A percentile compares a stretch with the other conserved stretches of the same genome.
These are phyloP conservation scores for Tenodera sinensis DNA, from an alignment of 2,888 invertebrate genomes.

Conservation along the genomic window DNA sequence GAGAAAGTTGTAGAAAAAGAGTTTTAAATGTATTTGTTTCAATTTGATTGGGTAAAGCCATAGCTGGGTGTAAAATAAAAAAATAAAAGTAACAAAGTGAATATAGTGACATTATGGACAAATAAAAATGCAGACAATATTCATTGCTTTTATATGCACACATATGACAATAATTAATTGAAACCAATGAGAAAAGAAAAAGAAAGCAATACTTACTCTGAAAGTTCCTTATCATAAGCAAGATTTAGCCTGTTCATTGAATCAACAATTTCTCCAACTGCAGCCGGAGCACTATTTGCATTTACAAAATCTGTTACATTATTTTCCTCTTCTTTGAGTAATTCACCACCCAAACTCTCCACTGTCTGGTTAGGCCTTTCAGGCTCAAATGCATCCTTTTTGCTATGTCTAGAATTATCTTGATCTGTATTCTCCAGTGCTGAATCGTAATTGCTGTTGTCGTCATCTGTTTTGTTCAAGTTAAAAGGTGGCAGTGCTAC, in stretches of 20 bases:
- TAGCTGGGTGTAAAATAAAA: too few species aligned
- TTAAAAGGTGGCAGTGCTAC: conserved; percentile 4
- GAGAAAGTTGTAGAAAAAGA: too few species aligned
- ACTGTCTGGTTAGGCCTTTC: neutral
- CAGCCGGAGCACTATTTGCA: conserved; percentile 19
- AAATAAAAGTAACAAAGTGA: too few species aligned
- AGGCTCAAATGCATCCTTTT: neutral
- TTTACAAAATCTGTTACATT: conserved; percentile 5
- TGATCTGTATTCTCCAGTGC: conserved; percentile 20
- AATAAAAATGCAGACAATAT: too few species aligned
- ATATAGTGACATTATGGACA: too few species aligned
- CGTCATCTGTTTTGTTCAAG: conserved; percentile 15
- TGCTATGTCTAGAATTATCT: conserved; percentile 14
- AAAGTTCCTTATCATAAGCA: conserved; percentile 6
- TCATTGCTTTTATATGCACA: too few species aligned
- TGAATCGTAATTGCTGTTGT: conserved; percentile 23
- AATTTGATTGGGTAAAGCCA: too few species aligned
- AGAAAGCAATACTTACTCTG: neutral
- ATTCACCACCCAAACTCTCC: neutral
- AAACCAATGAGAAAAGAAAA: neutral
- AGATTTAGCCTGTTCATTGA: conserved; percentile 20
- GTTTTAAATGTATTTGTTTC: too few species aligned
- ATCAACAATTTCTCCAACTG: conserved; percentile 20
- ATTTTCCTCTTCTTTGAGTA: neutral
- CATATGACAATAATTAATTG: too few species aligned